These are phyloP conservation scores for Marronus borbonicus DNA, from an alignment of 2,888 invertebrate genomes.

Conservation along the genomic window DNA sequence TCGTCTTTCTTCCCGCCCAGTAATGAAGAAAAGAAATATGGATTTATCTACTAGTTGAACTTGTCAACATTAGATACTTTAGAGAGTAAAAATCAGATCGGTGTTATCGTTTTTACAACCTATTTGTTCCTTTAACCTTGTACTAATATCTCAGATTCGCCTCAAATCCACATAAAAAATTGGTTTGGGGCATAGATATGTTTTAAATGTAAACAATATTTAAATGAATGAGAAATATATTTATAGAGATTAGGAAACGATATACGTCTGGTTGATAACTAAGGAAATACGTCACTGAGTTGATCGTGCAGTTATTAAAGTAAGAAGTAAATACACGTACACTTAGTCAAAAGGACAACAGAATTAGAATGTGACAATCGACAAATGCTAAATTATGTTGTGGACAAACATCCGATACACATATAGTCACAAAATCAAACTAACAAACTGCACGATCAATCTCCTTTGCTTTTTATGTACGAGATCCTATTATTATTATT, in stretches of 20 bases:
- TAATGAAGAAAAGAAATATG: slow-evolving; percentile 26
- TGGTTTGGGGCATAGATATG: slow-evolving; percentile 22
- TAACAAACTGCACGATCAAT: slow-evolving; percentile 63
- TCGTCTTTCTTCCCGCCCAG: slow-evolving; percentile 23
- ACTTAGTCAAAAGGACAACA: background rate
- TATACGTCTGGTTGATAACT: slow-evolving; percentile 38
- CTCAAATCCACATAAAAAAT: background rate
- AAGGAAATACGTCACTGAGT: slow-evolving; percentile 18
- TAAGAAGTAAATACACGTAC: background rate
- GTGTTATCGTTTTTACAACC: slow-evolving; percentile 9
- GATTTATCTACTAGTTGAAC: slow-evolving; percentile 13
- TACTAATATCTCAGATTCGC: slow-evolving; percentile 27
- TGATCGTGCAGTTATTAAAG: slow-evolving; percentile 19
- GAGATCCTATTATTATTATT: slow-evolving; percentile 49
- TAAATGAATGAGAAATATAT: slow-evolving; percentile 39
- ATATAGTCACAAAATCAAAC: background rate
- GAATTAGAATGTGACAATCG: slow-evolving; percentile 23
- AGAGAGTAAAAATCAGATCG: background rate
- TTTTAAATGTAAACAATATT: slow-evolving; percentile 34
- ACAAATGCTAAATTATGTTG: background rate
- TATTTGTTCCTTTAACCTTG: slow-evolving; percentile 21
- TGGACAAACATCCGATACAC: background rate
- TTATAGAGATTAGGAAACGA: slow-evolving; percentile 41
- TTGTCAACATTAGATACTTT: slow-evolving; percentile 3
- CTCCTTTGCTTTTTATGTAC: slow-evolving; percentile 66